phyloP scores from a whole-genome alignment of 2,888 invertebrate genomes.

The Amphipoea lucens region DNA sequence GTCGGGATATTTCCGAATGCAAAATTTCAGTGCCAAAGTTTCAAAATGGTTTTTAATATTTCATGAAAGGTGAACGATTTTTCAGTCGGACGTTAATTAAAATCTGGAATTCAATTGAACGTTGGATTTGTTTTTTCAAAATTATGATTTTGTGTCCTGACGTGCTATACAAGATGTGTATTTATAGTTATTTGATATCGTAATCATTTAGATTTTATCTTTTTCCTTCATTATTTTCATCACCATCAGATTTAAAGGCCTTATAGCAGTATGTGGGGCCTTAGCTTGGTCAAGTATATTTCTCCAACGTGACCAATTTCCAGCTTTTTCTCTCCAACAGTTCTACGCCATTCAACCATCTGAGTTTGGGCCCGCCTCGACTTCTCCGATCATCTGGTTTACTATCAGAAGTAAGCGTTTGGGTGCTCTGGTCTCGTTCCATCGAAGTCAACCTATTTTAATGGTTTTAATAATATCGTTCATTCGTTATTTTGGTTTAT shows the following conservation, averaged over 20 bases:
- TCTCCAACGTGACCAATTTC: neutral
- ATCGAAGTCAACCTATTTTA: neutral
- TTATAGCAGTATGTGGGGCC: neutral
- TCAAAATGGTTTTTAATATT: constrained; percentile 55
- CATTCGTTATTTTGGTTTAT: neutral
- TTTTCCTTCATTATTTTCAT: neutral
- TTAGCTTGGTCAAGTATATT: neutral
- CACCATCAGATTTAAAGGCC: neutral
- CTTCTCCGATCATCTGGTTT: neutral
- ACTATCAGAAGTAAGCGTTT: neutral
- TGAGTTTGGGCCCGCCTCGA: neutral
- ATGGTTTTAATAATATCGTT: neutral
- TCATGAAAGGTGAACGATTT: constrained; percentile 41
- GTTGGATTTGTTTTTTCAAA: neutral
- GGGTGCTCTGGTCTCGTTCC: neutral
- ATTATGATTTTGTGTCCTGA: neutral
- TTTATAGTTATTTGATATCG: neutral
- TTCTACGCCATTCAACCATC: neutral
- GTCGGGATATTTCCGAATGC: constrained; percentile 31
- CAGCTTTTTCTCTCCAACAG: neutral
- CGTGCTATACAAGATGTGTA: no score
- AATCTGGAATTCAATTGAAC: constrained; percentile 23
- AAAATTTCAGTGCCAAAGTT: constrained; percentile 47
- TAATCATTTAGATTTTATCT: neutral
- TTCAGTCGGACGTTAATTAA: constrained; percentile 49